Conservation (phyloP, 2,797 vertebrate species). For the Tarsius wallacei region DNA sequence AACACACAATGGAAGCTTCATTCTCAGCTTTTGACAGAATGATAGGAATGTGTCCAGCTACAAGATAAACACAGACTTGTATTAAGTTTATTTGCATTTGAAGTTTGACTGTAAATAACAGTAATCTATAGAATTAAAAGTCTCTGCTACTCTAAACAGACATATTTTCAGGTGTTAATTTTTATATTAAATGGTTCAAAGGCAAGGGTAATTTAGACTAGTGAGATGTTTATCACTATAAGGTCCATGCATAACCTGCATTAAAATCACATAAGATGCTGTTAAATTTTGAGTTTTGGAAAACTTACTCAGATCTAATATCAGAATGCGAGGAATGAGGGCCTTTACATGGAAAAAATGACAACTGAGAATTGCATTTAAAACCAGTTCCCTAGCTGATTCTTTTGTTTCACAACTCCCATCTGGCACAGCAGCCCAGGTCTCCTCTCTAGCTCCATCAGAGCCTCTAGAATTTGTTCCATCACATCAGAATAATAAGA, state of each 20-base stretch:
- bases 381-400: neutral
- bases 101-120: neutral
- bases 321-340: neutral
- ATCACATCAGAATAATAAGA: neutral
- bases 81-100: neutral
- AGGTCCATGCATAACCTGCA: neutral
- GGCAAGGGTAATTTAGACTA: neutral
- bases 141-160: conserved; percentile 3
- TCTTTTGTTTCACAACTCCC: neutral
- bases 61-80: neutral
- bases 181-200: neutral
- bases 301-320: neutral
- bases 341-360: neutral
- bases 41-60: neutral
- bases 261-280: neutral
- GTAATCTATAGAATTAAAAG: neutral
- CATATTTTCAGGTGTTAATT: neutral
- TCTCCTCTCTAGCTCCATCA: neutral
- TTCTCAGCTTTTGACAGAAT: neutral
- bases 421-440: neutral
- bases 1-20: neutral
- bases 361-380: neutral
- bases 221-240: neutral
- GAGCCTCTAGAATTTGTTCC: neutral
- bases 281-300: neutral